Base-by-base conservation (phyloP, 2,113 vertebrate species). In the Sturnus vulgaris region DNA sequence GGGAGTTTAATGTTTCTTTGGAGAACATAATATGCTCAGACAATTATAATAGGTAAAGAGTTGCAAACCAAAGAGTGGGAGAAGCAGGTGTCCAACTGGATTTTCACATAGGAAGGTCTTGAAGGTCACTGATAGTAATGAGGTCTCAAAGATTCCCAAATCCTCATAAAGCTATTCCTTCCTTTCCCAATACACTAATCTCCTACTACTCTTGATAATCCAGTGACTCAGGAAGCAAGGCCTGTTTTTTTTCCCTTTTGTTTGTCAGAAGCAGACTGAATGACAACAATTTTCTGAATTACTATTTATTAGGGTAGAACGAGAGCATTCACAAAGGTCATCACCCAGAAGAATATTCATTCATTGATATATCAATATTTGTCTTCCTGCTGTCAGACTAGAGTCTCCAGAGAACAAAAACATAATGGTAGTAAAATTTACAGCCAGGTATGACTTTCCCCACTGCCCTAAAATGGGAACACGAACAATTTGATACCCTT, bases 41-140 rank as follows among this genome's bases (percentile, higher is more conserved):
- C 92, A 93, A 89, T 91, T 76, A 66, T 91, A 96, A 89, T 78
- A 92, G 93, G 88, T 87, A 97, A 96, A 92, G 90, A 96, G 30
- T 86, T 95, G 92, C 64, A 94, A 97, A 92, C 88, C 88, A 86
- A 90, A 90, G 61, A 91, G 77, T 77, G 64, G 50, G 49, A 94
- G 82, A 94, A 88, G 60, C 97, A 96, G 94, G 93, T 92, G 90
- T 96, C 92, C 94, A 60, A 75, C 28, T 94, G 92, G 68, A 95
- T 96, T 96, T 93, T 95, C 84, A 75, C 55, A 86, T 78, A 77
- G 19, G 47, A 94, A 90, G 49, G 83, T 87, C 77, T 16, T 55
- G 31, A 93, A 86, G 93, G 94, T 84, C 96, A 80, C 31, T 56
- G 72, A 28, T 71, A 77, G 57, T 92, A 91, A 94, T 91, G 95